Evolutionary conservation across 1,140 invertebrate genomes (phyloP), one percentile per base, ranked within the genome.

Genomic region (Dermatophagoides farinae): DNA sequence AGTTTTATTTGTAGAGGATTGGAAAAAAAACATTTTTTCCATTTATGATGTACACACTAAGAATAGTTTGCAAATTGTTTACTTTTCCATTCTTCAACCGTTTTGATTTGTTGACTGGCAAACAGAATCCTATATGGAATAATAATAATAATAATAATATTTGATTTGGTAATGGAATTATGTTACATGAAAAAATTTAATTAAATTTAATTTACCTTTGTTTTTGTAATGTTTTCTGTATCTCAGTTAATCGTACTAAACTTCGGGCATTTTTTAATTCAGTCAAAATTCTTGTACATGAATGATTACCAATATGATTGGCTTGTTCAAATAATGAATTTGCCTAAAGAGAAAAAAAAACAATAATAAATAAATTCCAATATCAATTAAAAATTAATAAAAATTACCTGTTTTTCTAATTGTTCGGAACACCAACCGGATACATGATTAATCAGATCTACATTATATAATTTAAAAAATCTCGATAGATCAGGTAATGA

Each of bases 181-280:
- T 20, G 9, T 47, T 12, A 2, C 2, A 47, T 18, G 22, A 4
- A 4, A 23, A 39, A 39, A 38, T 40, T 10, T 12, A 16, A 14
- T 37, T 20, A 25, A 12, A 41, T 31, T 11, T 18, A 50, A 53
- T 51, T 71, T 70, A 91, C 88, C 90, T 90, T 79, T 95, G 89
- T 78, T 95, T 89, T 77, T 93, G 88, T 72, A 95, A 76, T 63
- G 90, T 95, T 61, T 90, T 88, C 77, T 91, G 87, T 73, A 95
- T 95, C 79, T 96, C 90, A 39, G 88, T 89, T 68, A 90, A 80
- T 68, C 91, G 80, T 64, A 96, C 91, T 69, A 92, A 77, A 64
- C 88, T 92, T 64, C 91, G 79, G 64, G 89, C 86, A 73, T 86
- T 88, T 75, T 96, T 96, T 62, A 96, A 76, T 70, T 96, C 89